Evolutionary conservation across 2,888 invertebrate genomes (phyloP).

Genomic region (Acanthopleura granulata): DNA sequence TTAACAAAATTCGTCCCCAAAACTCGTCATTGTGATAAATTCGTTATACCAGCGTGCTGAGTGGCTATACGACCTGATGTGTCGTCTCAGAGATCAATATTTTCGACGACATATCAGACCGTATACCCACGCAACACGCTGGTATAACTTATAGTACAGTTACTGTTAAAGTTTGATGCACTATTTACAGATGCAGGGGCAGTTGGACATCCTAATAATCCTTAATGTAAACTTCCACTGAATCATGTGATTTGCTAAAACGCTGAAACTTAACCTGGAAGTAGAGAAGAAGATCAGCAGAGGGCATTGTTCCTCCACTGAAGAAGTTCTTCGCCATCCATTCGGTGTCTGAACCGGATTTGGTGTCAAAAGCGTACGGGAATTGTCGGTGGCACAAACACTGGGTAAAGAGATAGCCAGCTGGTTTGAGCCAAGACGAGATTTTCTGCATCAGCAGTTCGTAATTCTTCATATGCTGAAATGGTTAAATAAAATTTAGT

Average conservation of each 20-base stretch:
- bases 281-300: conserved; percentile 55
- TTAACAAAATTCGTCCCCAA: no score
- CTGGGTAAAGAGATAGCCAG: conserved; percentile 56
- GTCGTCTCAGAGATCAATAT: no score
- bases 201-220: no score
- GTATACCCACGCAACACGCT: no score
- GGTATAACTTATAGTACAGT: neutral
- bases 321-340: conserved; percentile 66
- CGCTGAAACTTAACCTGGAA: conserved; percentile 44
- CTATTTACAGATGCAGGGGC: no score
- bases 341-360: conserved; percentile 58
- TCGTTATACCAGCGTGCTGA: no score
- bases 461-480: conserved; percentile 64
- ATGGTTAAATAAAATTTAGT: conserved; percentile 9
- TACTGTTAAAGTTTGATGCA: no score
- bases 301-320: conserved; percentile 62
- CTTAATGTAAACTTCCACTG: no score
- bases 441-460: conserved; percentile 52
- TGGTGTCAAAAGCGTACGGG: conserved; percentile 58
- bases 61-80: no score
- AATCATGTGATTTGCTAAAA: no score
- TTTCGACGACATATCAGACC: no score
- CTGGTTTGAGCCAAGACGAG: conserved; percentile 57
- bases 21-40: no score
- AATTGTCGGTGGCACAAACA: conserved; percentile 53